These are phyloP conservation scores for Steinernema carpocapsae DNA, from an alignment of 2,888 invertebrate genomes.

Conservation along the genomic window DNA sequence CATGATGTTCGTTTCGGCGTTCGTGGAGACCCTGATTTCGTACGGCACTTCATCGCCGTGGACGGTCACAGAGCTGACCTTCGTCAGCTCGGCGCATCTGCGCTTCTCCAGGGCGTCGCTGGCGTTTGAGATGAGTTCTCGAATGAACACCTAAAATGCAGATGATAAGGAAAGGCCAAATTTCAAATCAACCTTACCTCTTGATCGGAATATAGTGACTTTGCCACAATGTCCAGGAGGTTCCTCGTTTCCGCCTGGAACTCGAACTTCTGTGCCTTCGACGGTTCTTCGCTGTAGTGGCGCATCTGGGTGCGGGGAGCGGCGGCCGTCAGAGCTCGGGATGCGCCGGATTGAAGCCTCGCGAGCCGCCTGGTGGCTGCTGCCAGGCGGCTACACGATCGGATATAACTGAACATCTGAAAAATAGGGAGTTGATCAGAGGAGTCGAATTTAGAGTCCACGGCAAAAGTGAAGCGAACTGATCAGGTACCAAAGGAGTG, in stretches of 20 bases:
- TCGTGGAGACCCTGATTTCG: constrained; percentile 86
- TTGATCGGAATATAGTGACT: constrained; percentile 94
- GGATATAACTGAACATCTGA: constrained; percentile 23
- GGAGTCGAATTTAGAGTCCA: no score
- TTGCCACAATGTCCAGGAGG: constrained; percentile 93
- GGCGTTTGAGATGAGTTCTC: constrained; percentile 93
- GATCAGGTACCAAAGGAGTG: no score
- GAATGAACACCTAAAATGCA: constrained; percentile 81
- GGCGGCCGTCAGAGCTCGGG: not conserved
- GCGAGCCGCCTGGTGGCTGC: not conserved
- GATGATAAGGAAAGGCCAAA: not conserved
- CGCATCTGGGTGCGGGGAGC: not conserved
- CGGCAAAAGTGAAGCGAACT: no score
- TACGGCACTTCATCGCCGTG: constrained; percentile 73
- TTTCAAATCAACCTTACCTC: constrained; percentile 75
- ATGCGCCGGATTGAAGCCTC: not conserved
- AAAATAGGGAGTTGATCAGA: not conserved
- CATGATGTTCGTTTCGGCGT: constrained; percentile 80
- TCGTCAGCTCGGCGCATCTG: constrained; percentile 76
- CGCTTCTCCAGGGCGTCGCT: constrained; percentile 96
- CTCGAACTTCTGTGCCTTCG: constrained; percentile 77
- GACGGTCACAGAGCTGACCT: not conserved
- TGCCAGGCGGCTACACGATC: not conserved
- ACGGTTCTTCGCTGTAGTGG: constrained; percentile 20
- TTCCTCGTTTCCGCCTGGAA: constrained; percentile 96